These are phyloP conservation scores for Puntigrus tetrazona DNA, from an alignment of 2,113 vertebrate genomes.

Conservation along the genomic window DNA sequence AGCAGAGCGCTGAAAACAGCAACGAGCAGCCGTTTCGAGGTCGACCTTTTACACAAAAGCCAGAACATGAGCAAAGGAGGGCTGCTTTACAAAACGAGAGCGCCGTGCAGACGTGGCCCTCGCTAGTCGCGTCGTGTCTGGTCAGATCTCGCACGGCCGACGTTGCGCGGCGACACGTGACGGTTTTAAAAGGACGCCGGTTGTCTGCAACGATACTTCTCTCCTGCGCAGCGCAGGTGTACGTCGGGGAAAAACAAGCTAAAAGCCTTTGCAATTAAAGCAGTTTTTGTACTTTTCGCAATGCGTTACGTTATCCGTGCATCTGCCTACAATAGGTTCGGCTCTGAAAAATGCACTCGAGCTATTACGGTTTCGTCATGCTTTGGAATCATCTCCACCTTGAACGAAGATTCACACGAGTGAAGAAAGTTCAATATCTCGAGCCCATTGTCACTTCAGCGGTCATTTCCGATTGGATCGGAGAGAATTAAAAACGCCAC, in stretches of 20 bases:
- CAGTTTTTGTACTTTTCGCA: not conserved
- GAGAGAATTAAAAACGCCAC: not conserved
- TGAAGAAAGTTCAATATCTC: not conserved
- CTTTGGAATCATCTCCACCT: constrained; percentile 14
- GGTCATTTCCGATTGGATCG: not conserved
- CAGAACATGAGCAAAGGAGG: not conserved
- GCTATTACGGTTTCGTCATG: not conserved
- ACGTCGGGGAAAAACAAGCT: not conserved
- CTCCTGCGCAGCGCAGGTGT: not conserved
- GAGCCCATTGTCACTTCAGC: not conserved
- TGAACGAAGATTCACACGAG: not conserved
- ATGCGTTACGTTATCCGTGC: not conserved
- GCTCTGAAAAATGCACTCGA: not conserved
- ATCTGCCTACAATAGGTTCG: too few species aligned
- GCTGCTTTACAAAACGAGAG: not conserved
- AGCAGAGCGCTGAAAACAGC: constrained; percentile 19
- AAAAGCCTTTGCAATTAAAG: constrained; percentile 14
- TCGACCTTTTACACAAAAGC: not conserved
- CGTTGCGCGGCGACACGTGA: not conserved
- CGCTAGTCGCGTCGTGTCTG: not conserved
- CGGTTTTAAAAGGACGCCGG: constrained; percentile 5
- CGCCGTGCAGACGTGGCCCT: not conserved
- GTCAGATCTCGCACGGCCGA: not conserved
- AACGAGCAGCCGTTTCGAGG: not conserved
- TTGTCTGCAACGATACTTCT: not conserved